Percentiles rank a stretch among this genome's conserved stretches.
phyloP scores from a whole-genome alignment of 2,888 invertebrate species.

The Eremobia ochroleuca region DNA sequence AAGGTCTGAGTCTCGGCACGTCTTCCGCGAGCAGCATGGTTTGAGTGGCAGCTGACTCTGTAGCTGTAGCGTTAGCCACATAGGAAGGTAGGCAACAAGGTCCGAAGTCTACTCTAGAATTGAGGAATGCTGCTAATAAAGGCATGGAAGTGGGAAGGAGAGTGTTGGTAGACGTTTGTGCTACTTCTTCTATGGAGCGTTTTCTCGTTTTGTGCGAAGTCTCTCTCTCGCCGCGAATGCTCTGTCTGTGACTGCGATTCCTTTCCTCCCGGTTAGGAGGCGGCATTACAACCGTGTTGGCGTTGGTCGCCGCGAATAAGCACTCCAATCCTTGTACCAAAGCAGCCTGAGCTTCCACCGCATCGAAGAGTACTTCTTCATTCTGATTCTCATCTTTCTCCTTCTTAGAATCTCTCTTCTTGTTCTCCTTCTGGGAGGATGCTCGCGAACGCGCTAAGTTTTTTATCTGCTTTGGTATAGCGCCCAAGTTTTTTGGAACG shows the following conservation, averaged over 20 bases:
- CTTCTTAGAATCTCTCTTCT: constrained; percentile 87
- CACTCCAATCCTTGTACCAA: constrained; percentile 90
- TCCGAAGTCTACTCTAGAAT: constrained; percentile 91
- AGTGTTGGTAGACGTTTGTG: constrained; percentile 92
- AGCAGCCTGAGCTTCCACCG: constrained; percentile 90
- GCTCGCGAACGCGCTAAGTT: constrained; percentile 90
- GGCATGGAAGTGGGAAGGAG: constrained; percentile 92
- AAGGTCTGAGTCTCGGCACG: constrained; percentile 82
- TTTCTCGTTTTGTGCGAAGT: constrained; percentile 86
- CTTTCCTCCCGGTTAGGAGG: constrained; percentile 85
- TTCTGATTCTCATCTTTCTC: constrained; percentile 87
- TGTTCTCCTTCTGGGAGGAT: constrained; percentile 91
- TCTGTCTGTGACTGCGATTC: constrained; percentile 83
- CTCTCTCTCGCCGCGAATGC: constrained; percentile 86
- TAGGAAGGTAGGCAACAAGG: constrained; percentile 82
- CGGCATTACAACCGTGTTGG: constrained; percentile 89
- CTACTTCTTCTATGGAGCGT: constrained; percentile 91
- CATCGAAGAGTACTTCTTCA: constrained; percentile 86
- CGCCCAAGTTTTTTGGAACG: constrained; percentile 93
- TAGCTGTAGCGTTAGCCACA: constrained; percentile 65
- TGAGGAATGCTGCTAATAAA: constrained; percentile 92
- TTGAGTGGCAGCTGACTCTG: constrained; percentile 78
- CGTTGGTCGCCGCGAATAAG: constrained; percentile 88
- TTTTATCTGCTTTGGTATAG: constrained; percentile 93
- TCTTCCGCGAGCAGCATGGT: constrained; percentile 79